Conservation (phyloP, 1,140 invertebrate species). For the Grapholita molesta region DNA sequence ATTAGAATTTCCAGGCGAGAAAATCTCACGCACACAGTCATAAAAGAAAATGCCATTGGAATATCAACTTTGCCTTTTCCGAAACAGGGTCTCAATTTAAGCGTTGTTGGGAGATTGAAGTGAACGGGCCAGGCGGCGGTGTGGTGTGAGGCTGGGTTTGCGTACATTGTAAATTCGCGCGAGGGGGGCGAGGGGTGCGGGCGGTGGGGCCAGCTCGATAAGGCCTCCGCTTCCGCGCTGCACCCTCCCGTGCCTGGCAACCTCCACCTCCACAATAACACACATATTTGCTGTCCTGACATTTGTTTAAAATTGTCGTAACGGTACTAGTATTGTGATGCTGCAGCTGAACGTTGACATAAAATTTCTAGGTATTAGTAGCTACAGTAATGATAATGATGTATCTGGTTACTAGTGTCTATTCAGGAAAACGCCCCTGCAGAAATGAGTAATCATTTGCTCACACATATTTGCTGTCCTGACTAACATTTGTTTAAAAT, state of each 20-base stretch:
- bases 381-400: neutral
- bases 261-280: conserved; percentile 15
- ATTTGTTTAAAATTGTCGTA: conserved; percentile 13
- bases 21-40: conserved; percentile 62
- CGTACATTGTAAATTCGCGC: conserved; percentile 64
- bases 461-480: conserved; percentile 10
- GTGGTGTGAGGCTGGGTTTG: conserved; percentile 35
- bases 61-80: neutral
- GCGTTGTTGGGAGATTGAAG: conserved; percentile 28
- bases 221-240: conserved; percentile 23
- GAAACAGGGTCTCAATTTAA: conserved; percentile 9
- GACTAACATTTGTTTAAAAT: conserved; percentile 15
- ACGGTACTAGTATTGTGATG: neutral
- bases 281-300: conserved; percentile 3
- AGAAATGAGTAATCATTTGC: too few relatives aligned
- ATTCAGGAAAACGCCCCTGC: too few relatives aligned
- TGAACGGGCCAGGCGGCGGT: conserved; percentile 30
- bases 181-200: conserved; percentile 32
- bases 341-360: neutral
- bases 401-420: too few relatives aligned
- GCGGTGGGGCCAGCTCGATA: conserved; percentile 46
- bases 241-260: conserved; percentile 23
- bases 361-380: neutral
- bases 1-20: conserved; percentile 75
- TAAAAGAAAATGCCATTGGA: neutral